A percentile compares a stretch with the other conserved stretches of the same genome.
phyloP scores from a whole-genome alignment of 2,797 vertebrate species.

The Crenichthys baileyi region DNA sequence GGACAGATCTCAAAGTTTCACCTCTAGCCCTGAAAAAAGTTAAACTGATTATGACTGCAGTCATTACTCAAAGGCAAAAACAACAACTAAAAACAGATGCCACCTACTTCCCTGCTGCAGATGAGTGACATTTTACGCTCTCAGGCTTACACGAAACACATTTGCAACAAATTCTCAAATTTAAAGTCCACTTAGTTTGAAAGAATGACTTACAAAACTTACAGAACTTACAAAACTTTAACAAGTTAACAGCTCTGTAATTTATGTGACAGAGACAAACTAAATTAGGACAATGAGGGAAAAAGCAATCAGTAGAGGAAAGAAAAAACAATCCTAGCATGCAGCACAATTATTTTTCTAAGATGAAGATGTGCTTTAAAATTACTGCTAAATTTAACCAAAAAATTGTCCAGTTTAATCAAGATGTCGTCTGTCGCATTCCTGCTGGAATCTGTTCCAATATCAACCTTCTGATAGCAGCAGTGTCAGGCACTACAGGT shows the following conservation, averaged over 20 bases:
- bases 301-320: neutral
- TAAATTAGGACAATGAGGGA: neutral
- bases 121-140: neutral
- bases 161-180: neutral
- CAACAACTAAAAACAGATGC: neutral
- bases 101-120: neutral
- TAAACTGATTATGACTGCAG: neutral
- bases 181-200: neutral
- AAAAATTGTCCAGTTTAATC: constrained; percentile 15
- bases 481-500: constrained; percentile 18
- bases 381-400: neutral
- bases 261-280: too few species aligned
- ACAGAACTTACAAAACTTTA: neutral
- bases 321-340: neutral
- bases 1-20: neutral
- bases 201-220: neutral
- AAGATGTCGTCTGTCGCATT: neutral
- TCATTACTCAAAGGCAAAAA: neutral
- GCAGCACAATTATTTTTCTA: constrained; percentile 1
- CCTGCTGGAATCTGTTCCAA: constrained; percentile 6
- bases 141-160: neutral
- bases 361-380: constrained; percentile 5
- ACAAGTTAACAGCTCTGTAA: neutral
- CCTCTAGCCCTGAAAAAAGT: neutral
- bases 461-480: constrained; percentile 9